Evolutionary conservation across 2,888 invertebrate genomes (phyloP).

Genomic region (Copidosoma aretas): DNA sequence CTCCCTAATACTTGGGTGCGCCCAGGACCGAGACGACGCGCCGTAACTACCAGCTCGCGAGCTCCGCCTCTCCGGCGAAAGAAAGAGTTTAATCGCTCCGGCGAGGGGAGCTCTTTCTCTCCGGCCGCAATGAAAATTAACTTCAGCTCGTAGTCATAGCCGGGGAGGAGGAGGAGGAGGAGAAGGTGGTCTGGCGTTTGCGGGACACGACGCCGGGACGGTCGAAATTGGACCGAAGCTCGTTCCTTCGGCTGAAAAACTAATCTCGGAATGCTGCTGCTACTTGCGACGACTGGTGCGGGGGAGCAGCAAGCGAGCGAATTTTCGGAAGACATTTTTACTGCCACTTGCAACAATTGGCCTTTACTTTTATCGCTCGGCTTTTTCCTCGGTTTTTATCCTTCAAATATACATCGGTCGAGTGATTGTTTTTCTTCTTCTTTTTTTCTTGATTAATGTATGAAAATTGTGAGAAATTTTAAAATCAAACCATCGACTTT

Average conservation of each 20-base stretch:
- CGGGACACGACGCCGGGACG: constrained; percentile 9
- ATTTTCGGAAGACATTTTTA: constrained; percentile 19
- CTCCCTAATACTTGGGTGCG: background rate
- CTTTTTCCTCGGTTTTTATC: too few species aligned
- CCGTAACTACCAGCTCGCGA: too few species aligned
- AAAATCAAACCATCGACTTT: too few species aligned
- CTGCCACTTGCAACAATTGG: constrained; percentile 13
- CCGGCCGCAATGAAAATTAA: constrained; percentile 37
- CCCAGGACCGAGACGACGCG: too few species aligned
- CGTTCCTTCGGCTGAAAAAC: constrained; percentile 35
- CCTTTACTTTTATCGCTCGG: background rate
- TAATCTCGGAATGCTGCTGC: constrained; percentile 26
- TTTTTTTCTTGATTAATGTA: too few species aligned
- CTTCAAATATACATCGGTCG: too few species aligned
- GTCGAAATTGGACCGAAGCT: constrained; percentile 33
- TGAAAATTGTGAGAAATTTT: too few species aligned
- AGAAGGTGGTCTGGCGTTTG: constrained; percentile 25
- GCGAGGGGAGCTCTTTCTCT: constrained; percentile 30
- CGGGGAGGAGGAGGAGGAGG: background rate
- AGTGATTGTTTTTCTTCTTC: too few species aligned
- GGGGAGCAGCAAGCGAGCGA: background rate
- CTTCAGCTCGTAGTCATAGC: constrained; percentile 13
- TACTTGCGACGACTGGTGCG: background rate
- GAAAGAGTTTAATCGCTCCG: constrained; percentile 31
- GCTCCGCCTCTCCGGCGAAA: too few species aligned